These are phyloP conservation scores for Mylabris phalerata DNA, from an alignment of 1,140 invertebrate genomes.

Conservation along the genomic window DNA sequence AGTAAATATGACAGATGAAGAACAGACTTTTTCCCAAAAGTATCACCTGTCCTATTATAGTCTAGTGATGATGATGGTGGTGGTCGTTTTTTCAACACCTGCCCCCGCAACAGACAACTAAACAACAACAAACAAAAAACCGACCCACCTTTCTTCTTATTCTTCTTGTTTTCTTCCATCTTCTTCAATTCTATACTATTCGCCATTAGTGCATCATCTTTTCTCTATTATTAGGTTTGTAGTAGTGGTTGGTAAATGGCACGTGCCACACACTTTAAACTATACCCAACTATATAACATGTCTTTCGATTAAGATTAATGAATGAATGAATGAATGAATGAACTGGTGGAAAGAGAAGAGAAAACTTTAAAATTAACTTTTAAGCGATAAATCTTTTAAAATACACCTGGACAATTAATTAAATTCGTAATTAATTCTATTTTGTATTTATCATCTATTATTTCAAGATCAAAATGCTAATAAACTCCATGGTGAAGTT, in stretches of 20 bases:
- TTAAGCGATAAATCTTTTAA: too few relatives aligned
- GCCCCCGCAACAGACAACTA: conserved; percentile 10
- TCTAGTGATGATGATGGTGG: neutral
- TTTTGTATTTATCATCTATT: too few relatives aligned
- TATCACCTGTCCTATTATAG: conserved; percentile 22
- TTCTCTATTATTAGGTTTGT: neutral
- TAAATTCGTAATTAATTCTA: too few relatives aligned
- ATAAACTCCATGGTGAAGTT: too few relatives aligned
- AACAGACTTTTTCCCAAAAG: conserved; percentile 7
- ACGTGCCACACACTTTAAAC: neutral
- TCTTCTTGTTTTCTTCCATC: neutral
- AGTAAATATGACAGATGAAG: conserved; percentile 4
- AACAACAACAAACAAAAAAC: too few relatives aligned
- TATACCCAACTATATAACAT: neutral
- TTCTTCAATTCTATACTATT: too few relatives aligned
- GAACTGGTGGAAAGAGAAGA: too few relatives aligned
- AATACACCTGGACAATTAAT: too few relatives aligned
- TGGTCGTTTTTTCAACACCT: conserved; percentile 4
- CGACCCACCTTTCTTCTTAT: neutral
- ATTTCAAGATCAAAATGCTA: too few relatives aligned
- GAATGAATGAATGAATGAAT: neutral
- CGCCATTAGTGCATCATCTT: neutral
- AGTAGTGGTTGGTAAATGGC: neutral
- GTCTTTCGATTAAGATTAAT: conserved; percentile 15
- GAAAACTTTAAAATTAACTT: too few relatives aligned